A percentile compares a stretch with the other conserved stretches of the same genome.
These are phyloP conservation scores for Melanotaenia trifasciata DNA, from an alignment of 2,797 vertebrate genomes.

Conservation along the genomic window DNA sequence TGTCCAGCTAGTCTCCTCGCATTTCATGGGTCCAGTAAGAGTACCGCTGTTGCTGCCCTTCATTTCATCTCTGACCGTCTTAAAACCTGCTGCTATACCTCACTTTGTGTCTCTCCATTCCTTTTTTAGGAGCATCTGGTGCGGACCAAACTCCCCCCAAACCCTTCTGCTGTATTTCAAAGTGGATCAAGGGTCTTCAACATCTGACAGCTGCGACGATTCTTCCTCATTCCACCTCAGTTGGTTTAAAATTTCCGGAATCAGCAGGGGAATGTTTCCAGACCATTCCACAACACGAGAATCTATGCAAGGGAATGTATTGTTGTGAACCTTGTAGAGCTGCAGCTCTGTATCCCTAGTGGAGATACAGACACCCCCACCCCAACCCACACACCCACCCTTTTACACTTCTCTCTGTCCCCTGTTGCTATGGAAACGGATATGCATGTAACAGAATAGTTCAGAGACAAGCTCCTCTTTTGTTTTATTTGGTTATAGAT, in stretches of 20 bases:
- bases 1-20: slow-evolving; percentile 55
- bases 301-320: slow-evolving; percentile 84
- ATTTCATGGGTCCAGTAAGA: slow-evolving; percentile 47
- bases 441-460: slow-evolving; percentile 76
- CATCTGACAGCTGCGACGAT: slow-evolving; percentile 80
- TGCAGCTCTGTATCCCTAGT: slow-evolving; percentile 31
- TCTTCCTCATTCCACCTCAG: slow-evolving; percentile 45
- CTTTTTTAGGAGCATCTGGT: slow-evolving; percentile 86
- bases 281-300: slow-evolving; percentile 71
- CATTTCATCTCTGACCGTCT: slow-evolving; percentile 30
- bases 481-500: slow-evolving; percentile 40
- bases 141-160: slow-evolving; percentile 90
- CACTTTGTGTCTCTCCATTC: neutral
- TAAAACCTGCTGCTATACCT: neutral
- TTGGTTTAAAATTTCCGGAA: slow-evolving; percentile 31
- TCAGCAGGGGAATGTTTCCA: slow-evolving; percentile 53
- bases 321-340: slow-evolving; percentile 45
- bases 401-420: slow-evolving; percentile 31
- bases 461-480: slow-evolving; percentile 45
- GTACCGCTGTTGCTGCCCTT: slow-evolving; percentile 20
- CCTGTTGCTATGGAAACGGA: slow-evolving; percentile 60
- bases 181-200: slow-evolving; percentile 89
- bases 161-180: slow-evolving; percentile 95
- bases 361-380: slow-evolving; percentile 12
- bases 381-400: neutral